Base-by-base conservation (phyloP, 2,888 invertebrate genomes). In the Plagodis dolabraria region DNA sequence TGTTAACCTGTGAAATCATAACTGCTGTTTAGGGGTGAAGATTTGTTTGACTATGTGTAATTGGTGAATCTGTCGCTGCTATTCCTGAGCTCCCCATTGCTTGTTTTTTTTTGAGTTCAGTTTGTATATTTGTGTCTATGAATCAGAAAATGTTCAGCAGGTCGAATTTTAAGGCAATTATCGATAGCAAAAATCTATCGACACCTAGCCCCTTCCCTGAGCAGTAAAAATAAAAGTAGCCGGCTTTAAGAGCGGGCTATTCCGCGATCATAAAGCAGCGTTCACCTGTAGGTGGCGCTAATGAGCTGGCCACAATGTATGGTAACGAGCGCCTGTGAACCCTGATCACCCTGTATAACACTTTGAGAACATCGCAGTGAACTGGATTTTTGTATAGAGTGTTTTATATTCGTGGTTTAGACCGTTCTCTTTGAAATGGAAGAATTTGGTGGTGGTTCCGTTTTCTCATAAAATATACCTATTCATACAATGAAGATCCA, bases 211-310 rank as follows among this genome's bases (percentile, higher is more conserved):
- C 9, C 9, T 0, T 48, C 65, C 44, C 80, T 80, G 72, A 51
- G 33, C 67, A 71, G 74, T 83, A 83, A 85, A 83, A 83, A 82
- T 81, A 77, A 79, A 77, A 79, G 82, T 77, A 76, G 79, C 77
- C 77, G 78, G 77, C 78, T 87, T 85, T 84, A 86, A 78, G 78
- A 82, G 75, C 68, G 79, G 72, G 79, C 79, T 79, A 79, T 85
- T 85, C 82, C 74, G 82, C 79, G 82, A 83, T 83, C 85, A 79
- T 87, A 86, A 87, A 88, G 74, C 75, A 69, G 65, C 76, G 70
- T 76, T 60, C 60, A 76, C 75, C 80, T 76, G 71, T 71, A 73
- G 76, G 65, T 72, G 72, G 73, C 64, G 65, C 77, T 83, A 85
- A 85, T 83, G 83, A 83, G 79, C 65, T 54, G 54, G 9, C 60